Percentiles rank a stretch among this genome's conserved stretches.
phyloP scores from a whole-genome alignment of 2,113 vertebrate species.

The Bos javanicus region DNA sequence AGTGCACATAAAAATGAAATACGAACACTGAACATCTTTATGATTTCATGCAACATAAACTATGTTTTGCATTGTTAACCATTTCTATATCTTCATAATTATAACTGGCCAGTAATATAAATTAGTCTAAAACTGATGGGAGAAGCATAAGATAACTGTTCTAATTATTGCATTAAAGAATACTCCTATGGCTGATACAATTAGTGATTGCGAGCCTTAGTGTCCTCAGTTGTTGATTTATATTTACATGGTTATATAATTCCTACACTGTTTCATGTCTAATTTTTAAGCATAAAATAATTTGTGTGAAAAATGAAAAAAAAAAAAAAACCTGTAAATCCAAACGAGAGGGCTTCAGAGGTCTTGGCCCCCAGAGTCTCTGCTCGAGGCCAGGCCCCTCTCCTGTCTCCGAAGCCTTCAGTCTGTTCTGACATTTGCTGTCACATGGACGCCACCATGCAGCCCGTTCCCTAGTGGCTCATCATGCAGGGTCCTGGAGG shows the following conservation, averaged over 20 bases:
- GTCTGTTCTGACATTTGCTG: not conserved
- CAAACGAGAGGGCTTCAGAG: not conserved
- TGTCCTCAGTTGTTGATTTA: not conserved
- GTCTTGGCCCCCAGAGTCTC: too few relatives aligned
- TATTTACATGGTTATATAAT: not conserved
- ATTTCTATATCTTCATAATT: not conserved
- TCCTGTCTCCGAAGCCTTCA: not conserved
- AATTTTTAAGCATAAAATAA: not conserved
- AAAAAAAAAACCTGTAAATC: not conserved
- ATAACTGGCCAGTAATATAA: not conserved
- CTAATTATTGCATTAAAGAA: not conserved
- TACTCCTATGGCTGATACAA: not conserved
- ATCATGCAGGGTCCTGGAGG: not conserved
- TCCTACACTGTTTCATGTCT: not conserved
- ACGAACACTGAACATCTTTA: not conserved
- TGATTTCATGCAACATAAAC: conserved; percentile 13
- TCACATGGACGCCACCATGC: not conserved
- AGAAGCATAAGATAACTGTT: not conserved
- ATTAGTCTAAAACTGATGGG: not conserved
- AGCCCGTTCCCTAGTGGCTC: not conserved
- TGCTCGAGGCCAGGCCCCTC: accelerated
- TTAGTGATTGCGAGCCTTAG: not conserved
- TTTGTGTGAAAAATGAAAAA: not conserved
- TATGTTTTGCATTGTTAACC: not conserved
- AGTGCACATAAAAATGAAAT: not conserved